phyloP scores from a whole-genome alignment of 2,888 invertebrate genomes.

The Drosophila paracracens region DNA sequence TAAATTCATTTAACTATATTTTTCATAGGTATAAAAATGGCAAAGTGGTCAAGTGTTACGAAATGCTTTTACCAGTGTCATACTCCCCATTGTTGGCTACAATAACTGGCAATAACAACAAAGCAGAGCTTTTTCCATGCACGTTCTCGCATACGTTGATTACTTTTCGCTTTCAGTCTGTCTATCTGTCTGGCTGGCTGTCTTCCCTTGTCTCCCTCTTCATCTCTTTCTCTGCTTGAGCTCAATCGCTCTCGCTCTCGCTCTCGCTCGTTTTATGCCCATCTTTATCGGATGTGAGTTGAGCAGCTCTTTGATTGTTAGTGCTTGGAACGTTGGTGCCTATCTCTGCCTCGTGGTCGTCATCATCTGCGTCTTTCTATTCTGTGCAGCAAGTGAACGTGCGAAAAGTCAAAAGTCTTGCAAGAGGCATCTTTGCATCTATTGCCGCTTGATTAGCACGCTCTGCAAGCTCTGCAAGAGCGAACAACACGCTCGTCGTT shows the following conservation, averaged over 20 bases:
- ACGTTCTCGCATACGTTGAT: slow-evolving; percentile 40
- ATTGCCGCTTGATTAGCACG: slow-evolving; percentile 68
- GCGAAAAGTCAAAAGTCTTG: slow-evolving; percentile 59
- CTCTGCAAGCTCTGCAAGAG: slow-evolving; percentile 30
- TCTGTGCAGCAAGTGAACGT: slow-evolving; percentile 46
- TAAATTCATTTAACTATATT: neutral
- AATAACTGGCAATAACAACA: neutral
- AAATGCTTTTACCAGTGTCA: neutral
- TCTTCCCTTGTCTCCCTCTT: neutral
- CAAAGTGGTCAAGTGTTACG: neutral
- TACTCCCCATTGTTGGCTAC: slow-evolving; percentile 7
- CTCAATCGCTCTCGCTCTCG: neutral
- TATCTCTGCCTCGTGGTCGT: slow-evolving; percentile 43
- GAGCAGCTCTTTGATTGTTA: slow-evolving; percentile 17
- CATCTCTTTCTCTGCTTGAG: neutral
- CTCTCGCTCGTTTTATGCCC: neutral
- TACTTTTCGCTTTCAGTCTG: slow-evolving; percentile 26
- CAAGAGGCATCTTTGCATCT: slow-evolving; percentile 29
- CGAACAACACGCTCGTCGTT: slow-evolving; percentile 34
- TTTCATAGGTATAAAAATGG: neutral
- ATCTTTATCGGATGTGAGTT: slow-evolving; percentile 13
- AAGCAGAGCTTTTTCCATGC: slow-evolving; percentile 13
- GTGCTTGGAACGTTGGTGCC: slow-evolving; percentile 36
- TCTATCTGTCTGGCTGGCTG: slow-evolving; percentile 20
- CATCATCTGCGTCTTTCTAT: neutral